Base-by-base conservation (phyloP, 2,888 invertebrate species). In the Erebia epiphron region DNA sequence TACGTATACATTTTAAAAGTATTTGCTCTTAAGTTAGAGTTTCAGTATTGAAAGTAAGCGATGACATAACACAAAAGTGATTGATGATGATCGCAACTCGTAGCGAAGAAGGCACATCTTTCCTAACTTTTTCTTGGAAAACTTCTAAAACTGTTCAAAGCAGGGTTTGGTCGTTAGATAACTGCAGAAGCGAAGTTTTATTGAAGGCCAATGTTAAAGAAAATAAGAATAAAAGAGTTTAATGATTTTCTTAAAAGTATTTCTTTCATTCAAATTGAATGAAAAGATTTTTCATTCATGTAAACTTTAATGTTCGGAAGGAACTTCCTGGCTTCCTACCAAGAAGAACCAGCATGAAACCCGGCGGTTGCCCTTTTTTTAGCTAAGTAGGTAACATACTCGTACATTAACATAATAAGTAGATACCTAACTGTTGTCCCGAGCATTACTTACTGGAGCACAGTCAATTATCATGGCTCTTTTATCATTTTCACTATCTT, bases 121-220 rank as follows among this genome's bases (percentile, higher is more conserved):
- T 77, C 77, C 72, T 71, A 86, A 83, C 81, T 85, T 86, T 81
- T 85, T 80, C 80, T 78, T 75, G 74, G 76, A 80, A 82, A 87
- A 84, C 80, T 86, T 87, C 86, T 86, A 82, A 87, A 86, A 84
- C 79, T 80, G 81, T 85, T 84, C 79, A 79, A 80, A 82, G 79
- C 80, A 79, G 78, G 77, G 79, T 75, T 80, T 80, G 74, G 76
- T 75, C 78, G 78, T 81, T 80, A 81, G 79, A 85, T 82, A 79
- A 74, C 76, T 78, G 69, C 75, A 80, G 77, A 77, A 79, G 74
- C 79, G 81, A 84, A 83, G 78, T 82, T 83, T 79, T 56, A 58
- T 61, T 63, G 56, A 70, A 67, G 57, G 63, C 60, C 50, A 58
- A 65, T 67, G 58, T 63, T 66, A n/a, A 72, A 60, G 69, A 71